Percentiles rank a stretch among this genome's conserved stretches.
These are phyloP conservation scores for Hyles euphorbiae DNA, from an alignment of 1,140 invertebrate genomes.

Conservation along the genomic window DNA sequence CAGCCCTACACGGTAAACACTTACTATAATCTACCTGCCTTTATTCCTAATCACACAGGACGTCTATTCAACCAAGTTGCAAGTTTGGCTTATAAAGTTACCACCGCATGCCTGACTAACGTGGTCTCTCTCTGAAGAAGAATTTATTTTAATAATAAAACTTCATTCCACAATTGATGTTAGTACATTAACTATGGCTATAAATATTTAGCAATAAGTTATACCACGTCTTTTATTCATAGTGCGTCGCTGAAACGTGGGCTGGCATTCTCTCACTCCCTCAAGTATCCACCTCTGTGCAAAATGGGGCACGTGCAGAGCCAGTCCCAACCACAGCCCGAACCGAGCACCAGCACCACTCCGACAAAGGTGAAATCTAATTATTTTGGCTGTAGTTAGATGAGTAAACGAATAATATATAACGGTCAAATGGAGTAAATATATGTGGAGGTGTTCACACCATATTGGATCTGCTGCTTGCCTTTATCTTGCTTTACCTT, in stretches of 20 bases:
- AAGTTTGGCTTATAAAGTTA: too few species aligned
- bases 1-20: slow-evolving; percentile 49
- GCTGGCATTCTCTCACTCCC: slow-evolving; percentile 50
- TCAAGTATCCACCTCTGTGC: slow-evolving; percentile 46
- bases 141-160: too few species aligned
- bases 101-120: too few species aligned
- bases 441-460: too few species aligned
- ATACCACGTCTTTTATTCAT: slow-evolving; percentile 10
- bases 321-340: slow-evolving; percentile 25
- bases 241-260: slow-evolving; percentile 51
- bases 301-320: slow-evolving; percentile 57
- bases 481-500: too few species aligned
- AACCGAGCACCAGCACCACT: neutral
- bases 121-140: too few species aligned
- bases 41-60: too few species aligned
- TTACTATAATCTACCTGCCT: too few species aligned
- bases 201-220: neutral
- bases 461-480: too few species aligned
- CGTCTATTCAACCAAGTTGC: too few species aligned
- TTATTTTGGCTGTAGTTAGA: neutral
- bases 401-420: too few species aligned
- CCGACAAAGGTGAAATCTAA: neutral
- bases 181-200: neutral
- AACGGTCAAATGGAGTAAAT: too few species aligned
- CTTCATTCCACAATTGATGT: neutral